These are phyloP conservation scores for Magallana ariakensis DNA, from an alignment of 1,140 invertebrate genomes.

Conservation along the genomic window DNA sequence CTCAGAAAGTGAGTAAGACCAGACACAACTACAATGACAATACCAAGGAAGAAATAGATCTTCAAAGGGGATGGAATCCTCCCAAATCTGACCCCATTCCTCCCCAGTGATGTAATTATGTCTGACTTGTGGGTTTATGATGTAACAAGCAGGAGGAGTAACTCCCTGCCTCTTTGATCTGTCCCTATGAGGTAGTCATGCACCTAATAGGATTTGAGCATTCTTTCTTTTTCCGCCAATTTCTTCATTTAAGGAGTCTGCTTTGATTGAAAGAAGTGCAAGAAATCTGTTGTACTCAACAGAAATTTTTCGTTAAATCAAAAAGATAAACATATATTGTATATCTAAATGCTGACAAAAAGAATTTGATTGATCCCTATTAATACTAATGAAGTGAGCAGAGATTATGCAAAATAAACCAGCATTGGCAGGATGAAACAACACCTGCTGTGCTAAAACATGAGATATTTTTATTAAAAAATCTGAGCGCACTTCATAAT, in stretches of 20 bases:
- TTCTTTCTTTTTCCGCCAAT: constrained; percentile 5
- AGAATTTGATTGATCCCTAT: not conserved
- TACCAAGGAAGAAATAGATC: constrained; percentile 5
- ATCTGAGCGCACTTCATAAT: constrained; percentile 23
- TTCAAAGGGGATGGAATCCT: constrained; percentile 10
- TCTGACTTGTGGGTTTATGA: not conserved
- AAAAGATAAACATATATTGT: constrained; percentile 17
- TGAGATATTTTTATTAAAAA: not conserved
- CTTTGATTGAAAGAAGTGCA: constrained; percentile 7
- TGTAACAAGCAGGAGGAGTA: constrained; percentile 22
- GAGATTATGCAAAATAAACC: not conserved
- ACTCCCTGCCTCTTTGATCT: constrained; percentile 8
- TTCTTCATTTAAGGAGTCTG: not conserved
- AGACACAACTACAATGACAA: constrained; percentile 10
- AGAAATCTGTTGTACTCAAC: not conserved
- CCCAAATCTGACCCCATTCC: constrained; percentile 17
- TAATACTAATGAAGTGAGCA: not conserved
- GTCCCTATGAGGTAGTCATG: constrained; percentile 21
- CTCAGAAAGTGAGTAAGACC: not conserved
- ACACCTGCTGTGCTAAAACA: constrained; percentile 4
- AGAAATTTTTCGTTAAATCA: not conserved
- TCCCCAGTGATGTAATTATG: constrained; percentile 30
- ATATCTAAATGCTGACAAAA: not conserved
- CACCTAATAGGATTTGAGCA: constrained; percentile 12
- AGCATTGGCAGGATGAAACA: not conserved